Evolutionary conservation across 2,888 invertebrate genomes (phyloP).

Genomic region (Melanostoma mellinum): DNA sequence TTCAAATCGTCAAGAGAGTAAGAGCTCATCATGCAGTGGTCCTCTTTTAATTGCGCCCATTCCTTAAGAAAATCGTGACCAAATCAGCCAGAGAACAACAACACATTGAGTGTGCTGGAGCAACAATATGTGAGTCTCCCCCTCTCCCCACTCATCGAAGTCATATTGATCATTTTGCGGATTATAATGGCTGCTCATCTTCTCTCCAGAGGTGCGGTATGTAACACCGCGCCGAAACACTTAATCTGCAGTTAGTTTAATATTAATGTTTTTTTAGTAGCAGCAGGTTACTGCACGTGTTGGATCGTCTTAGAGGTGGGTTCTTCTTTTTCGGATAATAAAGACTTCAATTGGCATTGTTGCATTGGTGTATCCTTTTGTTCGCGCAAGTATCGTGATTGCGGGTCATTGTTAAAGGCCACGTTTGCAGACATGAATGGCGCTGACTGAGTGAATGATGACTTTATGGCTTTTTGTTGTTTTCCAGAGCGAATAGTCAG

Average conservation of each 20-base stretch:
- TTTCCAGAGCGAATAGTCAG: neutral
- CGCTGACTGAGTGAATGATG: slow-evolving; percentile 64
- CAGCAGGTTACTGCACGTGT: slow-evolving; percentile 27
- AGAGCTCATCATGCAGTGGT: slow-evolving; percentile 15
- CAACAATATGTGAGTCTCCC: slow-evolving; percentile 12
- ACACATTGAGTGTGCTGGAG: neutral
- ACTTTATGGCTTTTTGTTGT: slow-evolving; percentile 52
- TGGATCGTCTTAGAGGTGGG: neutral
- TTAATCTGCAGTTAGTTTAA: slow-evolving; percentile 47
- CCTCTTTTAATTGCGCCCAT: slow-evolving; percentile 63
- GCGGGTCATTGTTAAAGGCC: slow-evolving; percentile 43
- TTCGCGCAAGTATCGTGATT: slow-evolving; percentile 51
- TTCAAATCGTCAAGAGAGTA: slow-evolving; percentile 32
- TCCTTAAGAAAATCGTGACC: slow-evolving; percentile 51
- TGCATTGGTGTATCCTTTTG: slow-evolving; percentile 37
- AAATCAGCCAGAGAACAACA: slow-evolving; percentile 25
- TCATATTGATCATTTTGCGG: slow-evolving; percentile 47
- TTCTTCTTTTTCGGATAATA: slow-evolving; percentile 30
- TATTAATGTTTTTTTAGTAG: slow-evolving; percentile 63
- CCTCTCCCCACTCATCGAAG: slow-evolving; percentile 13
- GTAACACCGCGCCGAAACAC: slow-evolving; percentile 16
- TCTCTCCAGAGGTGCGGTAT: slow-evolving; percentile 37
- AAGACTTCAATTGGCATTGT: slow-evolving; percentile 56
- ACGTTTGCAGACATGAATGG: slow-evolving; percentile 31
- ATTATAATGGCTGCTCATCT: slow-evolving; percentile 26